Conservation (phyloP, 2,888 invertebrate genomes). For the Coronaproctus castanopsis region DNA sequence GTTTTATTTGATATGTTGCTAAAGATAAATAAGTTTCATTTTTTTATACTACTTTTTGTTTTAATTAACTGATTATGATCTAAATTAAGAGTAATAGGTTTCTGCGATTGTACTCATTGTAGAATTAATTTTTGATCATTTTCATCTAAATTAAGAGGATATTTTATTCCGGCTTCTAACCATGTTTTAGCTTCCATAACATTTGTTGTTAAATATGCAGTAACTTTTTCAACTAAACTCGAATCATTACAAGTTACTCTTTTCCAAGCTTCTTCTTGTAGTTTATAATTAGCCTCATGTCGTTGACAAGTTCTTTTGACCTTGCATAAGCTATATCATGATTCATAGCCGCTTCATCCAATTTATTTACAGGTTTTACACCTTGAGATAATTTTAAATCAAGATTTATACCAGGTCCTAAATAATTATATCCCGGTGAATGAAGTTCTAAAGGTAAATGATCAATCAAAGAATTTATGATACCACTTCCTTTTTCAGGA, state of each 20-base stretch:
- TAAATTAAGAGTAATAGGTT: no score
- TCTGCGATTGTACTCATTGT: no score
- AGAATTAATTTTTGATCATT: no score
- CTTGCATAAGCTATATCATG: constrained; percentile 7
- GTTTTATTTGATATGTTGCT: no score
- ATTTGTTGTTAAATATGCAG: constrained; percentile 6
- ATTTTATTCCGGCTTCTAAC: constrained; percentile 6
- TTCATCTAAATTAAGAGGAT: no score
- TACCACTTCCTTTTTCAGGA: constrained; percentile 11
- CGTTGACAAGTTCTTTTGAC: constrained; percentile 3
- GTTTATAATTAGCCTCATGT: constrained; percentile 10
- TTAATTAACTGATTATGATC: no score
- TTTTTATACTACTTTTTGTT: no score
- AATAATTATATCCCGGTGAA: constrained; percentile 7
- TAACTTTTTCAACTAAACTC: constrained; percentile 5
- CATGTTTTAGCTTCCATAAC: constrained; percentile 12
- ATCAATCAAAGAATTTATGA: constrained; percentile 7
- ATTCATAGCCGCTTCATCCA: constrained; percentile 2
- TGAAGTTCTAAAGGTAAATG: constrained; percentile 9
- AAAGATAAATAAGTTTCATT: no score
- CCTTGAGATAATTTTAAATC: constrained; percentile 7
- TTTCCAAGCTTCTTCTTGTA: constrained; percentile 12
- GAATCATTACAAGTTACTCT: constrained; percentile 12
- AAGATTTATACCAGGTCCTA: constrained; percentile 5
- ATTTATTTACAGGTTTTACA: background rate